Base-by-base conservation (phyloP, 2,113 vertebrate species). In the Nestor notabilis region DNA sequence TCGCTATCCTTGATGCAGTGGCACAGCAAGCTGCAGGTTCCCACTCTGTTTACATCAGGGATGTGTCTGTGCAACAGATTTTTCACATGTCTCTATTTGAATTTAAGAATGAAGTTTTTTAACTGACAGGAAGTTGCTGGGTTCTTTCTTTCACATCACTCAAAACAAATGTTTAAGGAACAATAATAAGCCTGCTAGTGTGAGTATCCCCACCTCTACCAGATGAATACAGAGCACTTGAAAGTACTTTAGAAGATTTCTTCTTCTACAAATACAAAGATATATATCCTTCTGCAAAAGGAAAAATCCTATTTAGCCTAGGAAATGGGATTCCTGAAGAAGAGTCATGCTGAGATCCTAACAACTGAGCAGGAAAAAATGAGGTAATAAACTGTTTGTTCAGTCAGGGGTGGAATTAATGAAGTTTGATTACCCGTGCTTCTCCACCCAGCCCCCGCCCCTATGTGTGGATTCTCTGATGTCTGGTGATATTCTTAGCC, bases 401-500 rank as follows among this genome's bases (percentile, higher is more conserved):
- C 25, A 21, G 20, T 69, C 25, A 46, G 29, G 8, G 33, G 9
- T 60, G 39, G 78, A 92, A 85, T 63, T 92, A 92, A 83, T 85
- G 46, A 76, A 64, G 35, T 4, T 58, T 72, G 43, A 71, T 87
- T 75, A 71, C 13, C 43, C 31, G 29, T 52, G 23, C 5, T 41
- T 17, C 11, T 14, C 8, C 3, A 9, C 13, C 6, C 16, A 27
- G 3, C 7, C 11, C 13, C 7, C 19, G 27, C 4, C 7, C 11
- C 56, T 21, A 16, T 58, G 1, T 21, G 21, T 68, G 33, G 46
- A 60, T 76, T 93, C 20, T 79, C 33, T 89, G 10, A 79, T 13
- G 1, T 46, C 43, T 71, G 43, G 14, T 66, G 10, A 39, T 39
- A n/a, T 53, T 75, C n/a, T 56, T 29, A 78, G 28, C 10, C 18